A percentile compares a stretch with the other conserved stretches of the same genome.
phyloP scores from a whole-genome alignment of 2,113 vertebrate genomes.

The Chlorodrepanis virens region DNA sequence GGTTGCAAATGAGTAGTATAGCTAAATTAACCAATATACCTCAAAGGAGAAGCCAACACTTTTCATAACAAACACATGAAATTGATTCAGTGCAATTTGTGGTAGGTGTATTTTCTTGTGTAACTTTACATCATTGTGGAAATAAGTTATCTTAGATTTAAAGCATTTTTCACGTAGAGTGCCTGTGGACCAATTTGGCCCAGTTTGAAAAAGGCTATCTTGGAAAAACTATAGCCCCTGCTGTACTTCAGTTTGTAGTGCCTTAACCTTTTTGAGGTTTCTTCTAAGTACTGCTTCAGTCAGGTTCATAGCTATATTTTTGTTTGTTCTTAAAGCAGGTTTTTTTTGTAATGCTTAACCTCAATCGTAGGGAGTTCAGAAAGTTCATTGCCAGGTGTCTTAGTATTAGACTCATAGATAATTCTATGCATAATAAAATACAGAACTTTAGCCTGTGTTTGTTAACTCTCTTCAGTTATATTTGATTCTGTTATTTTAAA shows the following conservation, averaged over 20 bases:
- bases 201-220: background rate
- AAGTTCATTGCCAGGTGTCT: background rate
- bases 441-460: background rate
- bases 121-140: background rate
- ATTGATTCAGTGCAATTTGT: background rate
- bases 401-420: background rate
- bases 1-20: background rate
- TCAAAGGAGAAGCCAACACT: background rate
- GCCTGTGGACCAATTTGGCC: background rate
- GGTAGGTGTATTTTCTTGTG: background rate
- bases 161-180: background rate
- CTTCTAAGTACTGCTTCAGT: background rate
- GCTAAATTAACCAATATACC: background rate
- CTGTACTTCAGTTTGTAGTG: slow-evolving; percentile 1
- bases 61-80: background rate
- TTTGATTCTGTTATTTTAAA: background rate
- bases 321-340: background rate
- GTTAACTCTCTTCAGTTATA: background rate
- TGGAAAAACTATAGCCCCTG: slow-evolving; percentile 23
- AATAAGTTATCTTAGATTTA: background rate
- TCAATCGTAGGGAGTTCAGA: background rate
- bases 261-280: background rate
- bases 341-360: background rate
- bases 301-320: background rate
- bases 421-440: background rate